These are phyloP conservation scores for Ariolimax columbianus DNA, from an alignment of 2,888 invertebrate genomes.

Conservation along the genomic window DNA sequence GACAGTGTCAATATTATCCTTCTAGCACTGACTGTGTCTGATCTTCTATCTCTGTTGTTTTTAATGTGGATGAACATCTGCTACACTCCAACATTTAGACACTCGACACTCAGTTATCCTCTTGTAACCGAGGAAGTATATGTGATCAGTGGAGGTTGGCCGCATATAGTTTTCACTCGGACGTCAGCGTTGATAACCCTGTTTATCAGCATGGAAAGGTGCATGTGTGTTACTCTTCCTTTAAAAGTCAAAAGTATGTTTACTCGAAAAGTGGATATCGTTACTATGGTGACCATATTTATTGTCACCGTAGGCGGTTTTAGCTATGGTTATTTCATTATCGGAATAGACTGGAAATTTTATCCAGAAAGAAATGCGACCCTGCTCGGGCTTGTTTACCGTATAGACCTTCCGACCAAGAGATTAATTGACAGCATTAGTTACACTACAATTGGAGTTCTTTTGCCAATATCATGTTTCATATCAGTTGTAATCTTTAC, in stretches of 20 bases:
- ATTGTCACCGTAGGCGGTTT: neutral
- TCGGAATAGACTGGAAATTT: neutral
- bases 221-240: slow-evolving; percentile 15
- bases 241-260: slow-evolving; percentile 15
- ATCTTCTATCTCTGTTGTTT: slow-evolving; percentile 13
- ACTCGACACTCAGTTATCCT: slow-evolving; percentile 12
- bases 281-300: neutral
- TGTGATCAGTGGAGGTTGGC: slow-evolving; percentile 5
- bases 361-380: neutral
- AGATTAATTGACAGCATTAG: neutral
- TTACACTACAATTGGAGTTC: neutral
- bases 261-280: neutral
- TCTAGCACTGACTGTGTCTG: slow-evolving; percentile 17
- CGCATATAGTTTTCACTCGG: slow-evolving; percentile 3
- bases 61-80: slow-evolving; percentile 26
- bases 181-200: neutral
- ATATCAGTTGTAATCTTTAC: neutral
- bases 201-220: neutral
- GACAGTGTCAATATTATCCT: slow-evolving; percentile 23
- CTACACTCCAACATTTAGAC: neutral
- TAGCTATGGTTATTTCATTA: neutral
- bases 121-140: neutral
- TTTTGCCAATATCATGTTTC: neutral
- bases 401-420: neutral
- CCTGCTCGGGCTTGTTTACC: neutral